phyloP scores from a whole-genome alignment of 2,888 invertebrate genomes.

The Melitaea athalia region DNA sequence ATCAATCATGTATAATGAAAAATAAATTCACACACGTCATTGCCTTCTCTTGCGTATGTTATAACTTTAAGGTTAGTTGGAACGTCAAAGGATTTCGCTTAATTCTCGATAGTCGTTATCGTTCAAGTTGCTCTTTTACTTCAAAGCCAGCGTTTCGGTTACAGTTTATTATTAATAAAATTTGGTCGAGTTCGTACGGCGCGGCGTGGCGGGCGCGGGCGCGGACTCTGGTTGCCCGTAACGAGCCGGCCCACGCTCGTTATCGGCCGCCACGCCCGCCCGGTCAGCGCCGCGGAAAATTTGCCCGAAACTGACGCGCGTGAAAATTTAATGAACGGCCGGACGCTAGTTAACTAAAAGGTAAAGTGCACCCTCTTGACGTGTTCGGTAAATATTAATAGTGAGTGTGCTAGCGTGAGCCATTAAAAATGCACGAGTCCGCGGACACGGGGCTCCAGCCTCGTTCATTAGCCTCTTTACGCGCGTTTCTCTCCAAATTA shows the following conservation, averaged over 20 bases:
- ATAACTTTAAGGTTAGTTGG: conserved; percentile 59
- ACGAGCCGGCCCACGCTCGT: conserved; percentile 66
- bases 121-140: conserved; percentile 75
- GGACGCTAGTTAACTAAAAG: conserved; percentile 83
- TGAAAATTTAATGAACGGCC: conserved; percentile 83
- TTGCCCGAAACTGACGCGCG: conserved; percentile 82
- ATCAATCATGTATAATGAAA: conserved; percentile 3
- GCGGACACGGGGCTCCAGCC: conserved; percentile 66
- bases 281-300: conserved; percentile 82
- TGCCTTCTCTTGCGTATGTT: conserved; percentile 22
- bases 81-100: conserved; percentile 78
- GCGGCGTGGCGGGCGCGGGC: conserved; percentile 35
- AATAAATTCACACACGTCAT: conserved; percentile 24
- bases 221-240: conserved; percentile 52
- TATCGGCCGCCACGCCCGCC: conserved; percentile 54
- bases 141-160: conserved; percentile 78
- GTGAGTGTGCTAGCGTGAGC: conserved; percentile 79
- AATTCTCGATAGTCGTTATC: conserved; percentile 79
- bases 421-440: conserved; percentile 81
- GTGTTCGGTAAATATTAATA: conserved; percentile 83
- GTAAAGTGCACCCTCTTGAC: conserved; percentile 83
- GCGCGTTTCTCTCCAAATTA: conserved; percentile 55
- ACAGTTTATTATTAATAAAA: conserved; percentile 82
- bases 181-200: conserved; percentile 58
- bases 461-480: conserved; percentile 72